Conservation (phyloP, 2,888 invertebrate genomes). For the Andrena camellia region DNA sequence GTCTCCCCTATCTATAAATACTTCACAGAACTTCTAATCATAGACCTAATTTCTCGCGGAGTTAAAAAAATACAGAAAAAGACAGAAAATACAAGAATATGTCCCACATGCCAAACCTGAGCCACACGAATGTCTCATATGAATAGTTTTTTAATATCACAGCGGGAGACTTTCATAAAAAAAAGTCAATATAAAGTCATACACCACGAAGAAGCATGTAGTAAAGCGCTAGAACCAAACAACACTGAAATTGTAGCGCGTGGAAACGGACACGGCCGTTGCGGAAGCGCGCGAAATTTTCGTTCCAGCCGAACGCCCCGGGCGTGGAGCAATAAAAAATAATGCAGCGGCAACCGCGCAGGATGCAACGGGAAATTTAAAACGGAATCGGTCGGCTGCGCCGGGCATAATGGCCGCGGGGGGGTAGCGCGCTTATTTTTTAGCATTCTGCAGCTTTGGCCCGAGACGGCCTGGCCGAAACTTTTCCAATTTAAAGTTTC, state of each 20-base stretch:
- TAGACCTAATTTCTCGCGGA: too few species aligned
- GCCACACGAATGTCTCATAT: too few species aligned
- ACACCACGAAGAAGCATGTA: too few species aligned
- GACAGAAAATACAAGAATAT: too few species aligned
- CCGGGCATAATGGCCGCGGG: slow-evolving; percentile 51
- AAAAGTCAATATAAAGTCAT: neutral
- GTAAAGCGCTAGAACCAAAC: too few species aligned
- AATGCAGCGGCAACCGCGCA: neutral
- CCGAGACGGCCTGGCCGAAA: slow-evolving; percentile 75
- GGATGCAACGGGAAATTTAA: slow-evolving; percentile 36
- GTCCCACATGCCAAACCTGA: too few species aligned
- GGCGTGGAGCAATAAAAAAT: neutral
- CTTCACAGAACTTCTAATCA: too few species aligned
- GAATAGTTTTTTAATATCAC: too few species aligned
- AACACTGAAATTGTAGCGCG: neutral
- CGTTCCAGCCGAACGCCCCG: neutral
- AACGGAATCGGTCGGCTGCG: slow-evolving; percentile 36
- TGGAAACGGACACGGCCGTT: neutral
- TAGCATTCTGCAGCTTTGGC: slow-evolving; percentile 74
- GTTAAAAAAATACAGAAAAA: too few species aligned
- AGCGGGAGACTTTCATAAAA: neutral
- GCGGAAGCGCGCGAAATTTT: neutral
- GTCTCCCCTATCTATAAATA: too few species aligned
- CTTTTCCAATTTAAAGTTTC: slow-evolving; percentile 83
- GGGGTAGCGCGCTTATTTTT: slow-evolving; percentile 69